Base-by-base conservation (phyloP, 2,113 vertebrate genomes). In the Carettochelys insculpta region DNA sequence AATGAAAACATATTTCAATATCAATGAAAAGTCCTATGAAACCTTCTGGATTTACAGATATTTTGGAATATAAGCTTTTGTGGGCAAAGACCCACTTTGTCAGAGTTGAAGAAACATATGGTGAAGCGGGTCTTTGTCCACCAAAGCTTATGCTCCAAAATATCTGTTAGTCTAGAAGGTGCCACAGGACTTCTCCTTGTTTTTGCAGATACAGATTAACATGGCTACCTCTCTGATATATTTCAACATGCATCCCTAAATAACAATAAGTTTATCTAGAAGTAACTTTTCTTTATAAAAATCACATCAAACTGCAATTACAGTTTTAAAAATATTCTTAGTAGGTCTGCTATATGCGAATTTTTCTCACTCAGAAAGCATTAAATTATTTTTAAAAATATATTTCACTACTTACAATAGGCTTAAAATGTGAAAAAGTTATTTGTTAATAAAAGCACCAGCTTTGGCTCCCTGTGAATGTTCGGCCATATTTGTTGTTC, bases 201-300 rank as follows among this genome's bases (percentile, higher is more conserved):
- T n/a, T n/a, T n/a, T n/a, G n/a, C n/a, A n/a, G n/a, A n/a, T n/a
- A n/a, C n/a, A n/a, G n/a, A n/a, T n/a, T n/a, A n/a, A n/a, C n/a
- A n/a, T n/a, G n/a, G n/a, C n/a, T n/a, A n/a, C n/a, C n/a, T n/a
- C n/a, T n/a, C n/a, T n/a, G n/a, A n/a, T n/a, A 25, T 77, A 58
- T 76, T 89, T 91, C 19, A 56, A 61, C 76, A 80, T 90, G 2
- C 1, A 86, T 86, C 54, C 43, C 31, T 80, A 92, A 86, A 75
- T 56, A 92, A 88, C 50, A 75, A 16, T 85, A 93, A 85, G 89
- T 71, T 48, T 1, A 78, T 92, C 25, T 88, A 89, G 68, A 38
- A 10, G 53, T 68, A 77, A 25, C 80, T 78, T 1, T 7, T 85
- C 77, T 89, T 51, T 25, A 75, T 77, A 87, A 85, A 77, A 88